Conservation (phyloP, 1,140 invertebrate genomes). For the Drosophila setifemur region DNA sequence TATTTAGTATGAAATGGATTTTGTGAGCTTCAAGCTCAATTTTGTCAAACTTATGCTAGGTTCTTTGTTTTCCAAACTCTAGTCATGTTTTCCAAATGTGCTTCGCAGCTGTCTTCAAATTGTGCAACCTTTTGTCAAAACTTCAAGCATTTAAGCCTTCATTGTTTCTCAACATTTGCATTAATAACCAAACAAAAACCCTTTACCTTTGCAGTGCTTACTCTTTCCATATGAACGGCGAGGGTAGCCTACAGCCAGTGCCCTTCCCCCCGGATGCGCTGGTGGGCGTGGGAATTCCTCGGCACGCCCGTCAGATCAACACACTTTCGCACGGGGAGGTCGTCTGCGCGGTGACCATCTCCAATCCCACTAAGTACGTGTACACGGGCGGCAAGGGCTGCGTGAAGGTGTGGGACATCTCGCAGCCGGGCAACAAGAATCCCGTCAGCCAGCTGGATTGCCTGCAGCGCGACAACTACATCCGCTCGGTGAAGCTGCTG, state of each 20-base stretch:
- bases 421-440: conserved; percentile 90
- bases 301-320: conserved; percentile 94
- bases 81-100: no score
- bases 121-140: no score
- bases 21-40: no score
- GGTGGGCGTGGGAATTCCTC: conserved; percentile 94
- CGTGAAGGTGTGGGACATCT: conserved; percentile 98
- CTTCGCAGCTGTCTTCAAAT: no score
- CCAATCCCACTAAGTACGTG: conserved; percentile 95
- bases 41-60: no score
- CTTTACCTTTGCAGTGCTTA: conserved; percentile 87
- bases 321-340: conserved; percentile 97
- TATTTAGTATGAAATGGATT: no score
- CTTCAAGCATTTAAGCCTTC: no score
- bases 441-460: conserved; percentile 97
- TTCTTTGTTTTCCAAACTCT: no score
- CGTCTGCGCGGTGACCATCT: conserved; percentile 95
- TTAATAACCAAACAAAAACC: not conserved
- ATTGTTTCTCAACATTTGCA: no score
- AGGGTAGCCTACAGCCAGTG: conserved; percentile 95
- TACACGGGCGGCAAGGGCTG: conserved; percentile 99
- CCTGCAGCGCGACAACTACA: conserved; percentile 98
- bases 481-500: conserved; percentile 96
- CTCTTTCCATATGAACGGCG: conserved; percentile 95
- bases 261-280: conserved; percentile 98